phyloP scores from a whole-genome alignment of 2,888 invertebrate genomes.

The Linhomoeus sp. region DNA sequence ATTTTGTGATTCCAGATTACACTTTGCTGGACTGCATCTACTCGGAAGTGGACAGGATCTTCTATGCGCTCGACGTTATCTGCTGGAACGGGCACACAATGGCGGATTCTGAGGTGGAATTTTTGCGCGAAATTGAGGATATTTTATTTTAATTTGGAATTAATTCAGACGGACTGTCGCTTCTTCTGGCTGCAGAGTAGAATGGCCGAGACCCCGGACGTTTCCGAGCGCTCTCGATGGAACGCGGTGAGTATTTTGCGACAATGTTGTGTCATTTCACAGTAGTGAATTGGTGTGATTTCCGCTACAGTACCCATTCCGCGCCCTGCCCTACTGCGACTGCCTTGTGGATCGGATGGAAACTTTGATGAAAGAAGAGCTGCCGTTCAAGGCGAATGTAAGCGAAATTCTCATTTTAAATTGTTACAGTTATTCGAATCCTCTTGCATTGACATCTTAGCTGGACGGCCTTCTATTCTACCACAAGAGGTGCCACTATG shows the following conservation, averaged over 20 bases:
- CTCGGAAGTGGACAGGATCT: slow-evolving; percentile 39
- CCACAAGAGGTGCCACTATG: slow-evolving; percentile 59
- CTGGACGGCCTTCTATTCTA: slow-evolving; percentile 79
- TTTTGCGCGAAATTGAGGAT: too few species aligned
- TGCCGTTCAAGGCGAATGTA: background rate
- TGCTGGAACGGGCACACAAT: slow-evolving; percentile 45
- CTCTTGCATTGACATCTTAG: slow-evolving; percentile 9
- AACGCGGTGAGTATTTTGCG: background rate
- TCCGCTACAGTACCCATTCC: slow-evolving; percentile 29
- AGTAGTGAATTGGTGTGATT: background rate
- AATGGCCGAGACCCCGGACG: slow-evolving; percentile 42
- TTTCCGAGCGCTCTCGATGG: slow-evolving; percentile 14
- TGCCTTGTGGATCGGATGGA: slow-evolving; percentile 20
- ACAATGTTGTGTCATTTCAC: background rate
- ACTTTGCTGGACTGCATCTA: slow-evolving; percentile 68
- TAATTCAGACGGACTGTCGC: slow-evolving; percentile 54
- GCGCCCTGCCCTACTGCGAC: slow-evolving; percentile 30
- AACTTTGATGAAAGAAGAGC: slow-evolving; percentile 10
- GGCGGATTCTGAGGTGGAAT: background rate
- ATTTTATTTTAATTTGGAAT: too few species aligned
- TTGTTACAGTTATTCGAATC: background rate
- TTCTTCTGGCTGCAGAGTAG: slow-evolving; percentile 61
- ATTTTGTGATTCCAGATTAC: slow-evolving; percentile 33
- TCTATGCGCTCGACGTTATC: slow-evolving; percentile 61
- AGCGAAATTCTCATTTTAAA: background rate